Evolutionary conservation across 2,797 vertebrate genomes (phyloP), one percentile per base, ranked within the genome.

Genomic region (Chanos chanos): DNA sequence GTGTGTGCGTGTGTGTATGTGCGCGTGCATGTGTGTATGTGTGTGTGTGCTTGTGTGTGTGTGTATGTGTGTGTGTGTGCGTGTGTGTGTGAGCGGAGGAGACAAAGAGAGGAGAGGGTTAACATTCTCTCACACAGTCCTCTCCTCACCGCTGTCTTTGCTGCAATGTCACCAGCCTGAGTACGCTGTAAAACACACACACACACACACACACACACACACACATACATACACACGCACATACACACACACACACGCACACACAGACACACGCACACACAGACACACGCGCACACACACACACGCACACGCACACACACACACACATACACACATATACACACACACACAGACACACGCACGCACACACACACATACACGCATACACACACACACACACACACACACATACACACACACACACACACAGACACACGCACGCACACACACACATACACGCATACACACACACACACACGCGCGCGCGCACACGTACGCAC

Each of bases 101-200:
- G 22, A 50, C 62, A 30, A 18, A 9, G 27, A 24, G 1, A 30
- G 33, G 30, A 57, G 27, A 34, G 13, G 34, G 60, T 67, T 64
- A 19, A 53, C n/a, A 33, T 21, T 36, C 30, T 25, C 16, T 55
- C 31, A 15, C 47, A 19, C 9, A 22, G 37, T 61, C 39, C 51
- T 49, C 13, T 25, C 21, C 49, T 61, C 15, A 22, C 39, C 31
- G 48, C 31, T 39, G 61, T 45, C 61, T 74, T 62, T 72, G 64
- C 64, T 70, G 71, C 70, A 72, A 63, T 55, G 70, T 77, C 73
- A 77, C 66, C 47, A 56, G 18, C 45, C 19, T 18, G 33, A 13
- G 30, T 9, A 40, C 10, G 6, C 22, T 36, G 8, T 19, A 12
- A 18, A 33, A 19, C 41, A 61, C 48, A 57, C 40, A 15, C 31